These are phyloP conservation scores for Notolabrus celidotus DNA, from an alignment of 2,797 vertebrate species.

Conservation along the genomic window DNA sequence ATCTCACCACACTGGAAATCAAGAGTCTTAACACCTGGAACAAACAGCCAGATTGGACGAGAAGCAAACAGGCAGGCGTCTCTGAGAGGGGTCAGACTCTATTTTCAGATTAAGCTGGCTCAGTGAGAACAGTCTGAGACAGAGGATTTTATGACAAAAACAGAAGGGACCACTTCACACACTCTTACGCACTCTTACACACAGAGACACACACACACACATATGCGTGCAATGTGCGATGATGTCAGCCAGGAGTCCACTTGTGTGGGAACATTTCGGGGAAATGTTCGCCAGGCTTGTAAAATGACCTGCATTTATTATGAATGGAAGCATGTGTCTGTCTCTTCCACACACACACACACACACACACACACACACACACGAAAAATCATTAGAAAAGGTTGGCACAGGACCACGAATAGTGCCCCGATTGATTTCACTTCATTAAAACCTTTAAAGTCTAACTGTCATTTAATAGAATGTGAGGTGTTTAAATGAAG, in stretches of 20 bases:
- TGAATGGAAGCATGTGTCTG: slow-evolving; percentile 68
- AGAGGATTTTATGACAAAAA: slow-evolving; percentile 49
- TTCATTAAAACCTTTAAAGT: too few species aligned
- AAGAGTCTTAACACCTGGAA: background rate
- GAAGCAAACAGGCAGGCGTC: background rate
- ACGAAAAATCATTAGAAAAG: background rate
- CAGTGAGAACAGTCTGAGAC: slow-evolving; percentile 13
- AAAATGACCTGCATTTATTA: slow-evolving; percentile 68
- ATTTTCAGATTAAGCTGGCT: background rate
- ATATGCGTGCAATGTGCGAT: slow-evolving; percentile 25
- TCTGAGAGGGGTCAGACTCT: background rate
- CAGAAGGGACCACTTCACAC: slow-evolving; percentile 30
- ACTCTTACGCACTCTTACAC: slow-evolving; percentile 18
- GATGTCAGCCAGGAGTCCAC: slow-evolving; percentile 53
- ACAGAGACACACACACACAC: slow-evolving; percentile 23
- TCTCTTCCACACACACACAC: slow-evolving; percentile 6
- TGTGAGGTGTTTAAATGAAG: too few species aligned
- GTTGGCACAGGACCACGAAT: slow-evolving; percentile 14
- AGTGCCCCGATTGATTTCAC: slow-evolving; percentile 2
- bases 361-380: slow-evolving; percentile 1
- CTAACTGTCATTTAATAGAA: too few species aligned
- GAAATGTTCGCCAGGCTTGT: slow-evolving; percentile 54
- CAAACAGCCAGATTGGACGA: background rate
- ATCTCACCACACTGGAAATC: background rate
- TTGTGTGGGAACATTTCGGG: slow-evolving; percentile 49